phyloP scores from a whole-genome alignment of 2,888 invertebrate genomes.

The Chrysodeixis includens region DNA sequence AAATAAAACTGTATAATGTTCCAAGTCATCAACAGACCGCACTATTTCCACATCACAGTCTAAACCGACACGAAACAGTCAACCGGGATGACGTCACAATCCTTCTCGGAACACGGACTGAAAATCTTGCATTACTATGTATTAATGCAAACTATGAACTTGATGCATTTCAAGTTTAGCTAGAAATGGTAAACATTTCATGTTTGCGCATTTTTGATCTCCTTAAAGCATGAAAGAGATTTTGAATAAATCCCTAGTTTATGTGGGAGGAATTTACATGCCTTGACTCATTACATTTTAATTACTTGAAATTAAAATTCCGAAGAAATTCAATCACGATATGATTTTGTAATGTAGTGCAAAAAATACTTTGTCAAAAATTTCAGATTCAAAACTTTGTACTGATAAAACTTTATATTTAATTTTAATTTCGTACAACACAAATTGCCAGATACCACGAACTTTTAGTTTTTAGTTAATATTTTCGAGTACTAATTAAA shows the following conservation, averaged over 20 bases:
- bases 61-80: background rate
- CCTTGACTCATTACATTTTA: background rate
- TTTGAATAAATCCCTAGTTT: conserved; percentile 9
- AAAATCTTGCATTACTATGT: conserved; percentile 8
- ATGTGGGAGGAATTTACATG: conserved; percentile 6
- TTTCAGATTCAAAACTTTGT: background rate
- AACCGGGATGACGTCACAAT: conserved; percentile 7
- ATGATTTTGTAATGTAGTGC: background rate
- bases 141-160: conserved; percentile 22
- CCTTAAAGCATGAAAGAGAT: conserved; percentile 3
- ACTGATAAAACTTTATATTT: background rate
- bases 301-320: background rate
- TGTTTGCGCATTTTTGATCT: conserved; percentile 11
- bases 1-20: background rate
- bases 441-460: background rate
- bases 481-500: conserved; percentile 1
- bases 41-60: conserved; percentile 6
- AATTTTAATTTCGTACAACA: background rate
- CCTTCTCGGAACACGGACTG: background rate
- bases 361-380: background rate
- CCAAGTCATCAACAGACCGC: conserved; percentile 2
- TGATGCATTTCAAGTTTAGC: conserved; percentile 11
- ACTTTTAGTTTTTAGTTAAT: background rate
- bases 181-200: conserved; percentile 15
- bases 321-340: background rate